Base-by-base conservation (phyloP, 2,113 vertebrate species). In the Tachuris rubrigastra region DNA sequence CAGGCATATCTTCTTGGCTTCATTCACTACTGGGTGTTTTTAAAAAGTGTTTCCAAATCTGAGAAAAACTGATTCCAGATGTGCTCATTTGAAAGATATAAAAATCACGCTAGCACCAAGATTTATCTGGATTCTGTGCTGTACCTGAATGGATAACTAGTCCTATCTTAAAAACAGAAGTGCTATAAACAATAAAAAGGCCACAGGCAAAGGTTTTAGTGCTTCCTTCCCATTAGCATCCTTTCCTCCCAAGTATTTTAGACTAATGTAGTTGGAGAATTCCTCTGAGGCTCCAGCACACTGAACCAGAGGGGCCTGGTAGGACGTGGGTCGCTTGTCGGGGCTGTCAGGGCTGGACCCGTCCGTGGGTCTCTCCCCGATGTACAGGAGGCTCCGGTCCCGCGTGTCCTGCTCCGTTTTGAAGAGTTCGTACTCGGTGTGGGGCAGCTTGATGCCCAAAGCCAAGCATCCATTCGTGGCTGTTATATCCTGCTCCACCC, bases 351-450 rank as follows among this genome's bases (percentile, higher is more conserved):
- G 99, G 59, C 98, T 99, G 33, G 98, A 98, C 27, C 99, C 99
- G 0, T 99, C 99, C 0, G 98, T 99, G 14, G 99, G 99, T 92
- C 99, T 97, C 85, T 99, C 98, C 5, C 99, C 99, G 1, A 96
- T 97, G 84, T 99, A 98, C 55, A 99, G 98, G 96, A 99, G 96
- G 42, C 97, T 98, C 41, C 95, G 98, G 67, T 97, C 97, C 11
- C 83, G 96, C 24, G 93, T 63, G 96, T 98, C 98, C 42, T 94
- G 97, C 97, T 99, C 99, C 4, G 89, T 96, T 96, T 98, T 98
- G 97, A 99, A 98, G 17, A 99, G 98, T 93, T 99, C 99, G 0
- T 98, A 99, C 95, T 99, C 99, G 6, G 98, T 98, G 85, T 99
- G 99, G 3, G 99, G 99, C 87, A 99, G 98, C 73, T 91, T 97